Evolutionary conservation across 2,113 vertebrate genomes (phyloP), one percentile per base, ranked within the genome.

Genomic region (Pomatorhinus ruficollis): DNA sequence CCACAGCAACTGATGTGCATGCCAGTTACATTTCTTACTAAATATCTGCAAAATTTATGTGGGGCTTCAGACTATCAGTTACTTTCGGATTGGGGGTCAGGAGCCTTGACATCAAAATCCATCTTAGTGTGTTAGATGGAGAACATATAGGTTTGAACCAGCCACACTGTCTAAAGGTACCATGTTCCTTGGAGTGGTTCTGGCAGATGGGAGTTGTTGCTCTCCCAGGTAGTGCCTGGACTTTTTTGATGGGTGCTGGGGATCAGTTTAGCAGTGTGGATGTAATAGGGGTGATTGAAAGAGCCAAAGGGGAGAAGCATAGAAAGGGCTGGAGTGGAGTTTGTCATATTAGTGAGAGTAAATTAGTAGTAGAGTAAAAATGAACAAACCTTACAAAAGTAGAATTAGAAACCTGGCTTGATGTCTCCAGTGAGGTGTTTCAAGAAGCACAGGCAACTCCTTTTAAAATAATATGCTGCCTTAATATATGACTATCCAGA

Each of bases 171-270:
- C 17, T 69, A 22, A 61, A 68, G 7, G 50, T 40, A 16, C 24
- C 0, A 1, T 2, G 21, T 7, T 71, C 47, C 6, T 57, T 45
- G 42, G 7, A 35, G 35, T 1, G 0, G 11, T 61, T 75, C 56
- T 82, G 39, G 31, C 19, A 0, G 1, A 15, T 31, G 45, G 15
- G 18, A 56, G 14, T 15, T 5, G 0, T 5, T 0, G 1, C 4
- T 42, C 24, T 64, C 40, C 24, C 7, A 44, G 2, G 2, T 37
- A 42, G 12, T 45, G 16, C 14, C 24, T 35, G 7, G 4, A 7
- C 4, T 21, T 1, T 40, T 79, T 44, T 65, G 9, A 24, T 30
- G 25, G 6, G 3, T 7, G 0, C 1, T 60, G 21, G 10, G 17
- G 4, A 25, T 40, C 24, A 19, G 15, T 50, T 94, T 47, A 13